Conservation (phyloP, 1,140 invertebrate genomes). For the Heterodera carotae region DNA sequence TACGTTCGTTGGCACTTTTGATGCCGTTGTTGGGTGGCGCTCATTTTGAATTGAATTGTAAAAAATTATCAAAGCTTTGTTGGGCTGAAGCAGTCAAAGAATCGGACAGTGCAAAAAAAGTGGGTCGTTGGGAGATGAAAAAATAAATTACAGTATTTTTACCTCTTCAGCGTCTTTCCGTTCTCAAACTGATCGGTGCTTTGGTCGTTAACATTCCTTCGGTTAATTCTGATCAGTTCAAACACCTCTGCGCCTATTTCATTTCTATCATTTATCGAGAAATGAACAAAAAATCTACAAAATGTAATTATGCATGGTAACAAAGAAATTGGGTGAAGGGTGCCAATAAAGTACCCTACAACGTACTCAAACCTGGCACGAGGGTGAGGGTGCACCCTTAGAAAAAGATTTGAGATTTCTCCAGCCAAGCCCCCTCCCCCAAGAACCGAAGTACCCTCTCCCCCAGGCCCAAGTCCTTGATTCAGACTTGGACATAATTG, state of each 20-base stretch:
- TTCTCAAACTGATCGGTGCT: constrained; percentile 40
- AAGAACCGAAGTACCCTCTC: too few relatives aligned
- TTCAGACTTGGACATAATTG: too few relatives aligned
- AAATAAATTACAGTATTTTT: not conserved
- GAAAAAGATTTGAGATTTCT: too few relatives aligned
- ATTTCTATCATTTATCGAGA: constrained; percentile 43
- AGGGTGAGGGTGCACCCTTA: too few relatives aligned
- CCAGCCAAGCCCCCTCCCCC: too few relatives aligned
- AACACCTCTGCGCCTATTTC: constrained; percentile 14
- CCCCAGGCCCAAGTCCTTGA: too few relatives aligned
- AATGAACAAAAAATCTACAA: constrained; percentile 42
- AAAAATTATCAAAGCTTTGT: constrained; percentile 33
- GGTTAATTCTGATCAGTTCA: not conserved
- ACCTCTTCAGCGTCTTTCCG: constrained; percentile 38
- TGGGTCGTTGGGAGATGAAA: not conserved
- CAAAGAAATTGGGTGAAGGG: too few relatives aligned
- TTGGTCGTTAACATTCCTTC: constrained; percentile 29
- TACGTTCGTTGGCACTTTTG: constrained; percentile 16
- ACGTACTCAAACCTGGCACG: too few relatives aligned
- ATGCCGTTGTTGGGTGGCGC: constrained; percentile 2
- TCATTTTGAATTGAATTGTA: constrained; percentile 27
- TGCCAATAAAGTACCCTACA: too few relatives aligned
- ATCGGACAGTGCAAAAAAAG: constrained; percentile 17
- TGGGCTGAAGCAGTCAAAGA: constrained; percentile 34
- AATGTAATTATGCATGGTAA: too few relatives aligned